phyloP scores from a whole-genome alignment of 2,888 invertebrate species.

The Mythimna pallens region DNA sequence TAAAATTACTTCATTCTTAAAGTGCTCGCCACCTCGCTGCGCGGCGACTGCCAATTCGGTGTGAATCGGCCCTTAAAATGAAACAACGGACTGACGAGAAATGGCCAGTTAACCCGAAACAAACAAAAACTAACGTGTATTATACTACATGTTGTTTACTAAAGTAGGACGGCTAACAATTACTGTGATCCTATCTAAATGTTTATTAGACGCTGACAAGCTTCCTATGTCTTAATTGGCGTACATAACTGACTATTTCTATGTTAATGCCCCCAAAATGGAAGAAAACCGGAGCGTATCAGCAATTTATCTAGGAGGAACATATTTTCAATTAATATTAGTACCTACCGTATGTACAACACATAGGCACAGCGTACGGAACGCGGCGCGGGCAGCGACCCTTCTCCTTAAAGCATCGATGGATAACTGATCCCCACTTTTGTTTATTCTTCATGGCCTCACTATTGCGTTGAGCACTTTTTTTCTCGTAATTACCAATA shows the following conservation, averaged over 20 bases:
- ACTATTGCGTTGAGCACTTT: not conserved
- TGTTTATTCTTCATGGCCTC: no score
- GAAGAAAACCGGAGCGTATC: constrained; percentile 26
- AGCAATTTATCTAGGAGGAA: constrained; percentile 19
- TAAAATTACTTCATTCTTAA: no score
- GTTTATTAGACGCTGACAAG: constrained; percentile 50
- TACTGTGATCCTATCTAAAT: constrained; percentile 54
- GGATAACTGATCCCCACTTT: no score
- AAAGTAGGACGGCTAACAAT: constrained; percentile 20
- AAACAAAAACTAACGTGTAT: constrained; percentile 27
- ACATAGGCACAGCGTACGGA: not conserved
- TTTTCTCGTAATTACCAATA: no score
- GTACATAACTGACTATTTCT: constrained; percentile 48
- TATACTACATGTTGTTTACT: constrained; percentile 11
- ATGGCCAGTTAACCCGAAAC: constrained; percentile 17
- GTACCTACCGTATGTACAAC: not conserved
- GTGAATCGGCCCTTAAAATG: not conserved
- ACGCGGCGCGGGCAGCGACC: no score
- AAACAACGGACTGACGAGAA: not conserved
- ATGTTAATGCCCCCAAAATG: constrained; percentile 43
- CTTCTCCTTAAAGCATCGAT: no score
- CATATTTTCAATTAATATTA: constrained; percentile 21
- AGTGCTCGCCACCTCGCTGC: no score
- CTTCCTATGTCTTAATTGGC: constrained; percentile 52
- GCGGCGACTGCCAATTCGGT: no score